These are phyloP conservation scores for Tetranychus cinnabarinus DNA, from an alignment of 1,140 invertebrate species.

Conservation along the genomic window DNA sequence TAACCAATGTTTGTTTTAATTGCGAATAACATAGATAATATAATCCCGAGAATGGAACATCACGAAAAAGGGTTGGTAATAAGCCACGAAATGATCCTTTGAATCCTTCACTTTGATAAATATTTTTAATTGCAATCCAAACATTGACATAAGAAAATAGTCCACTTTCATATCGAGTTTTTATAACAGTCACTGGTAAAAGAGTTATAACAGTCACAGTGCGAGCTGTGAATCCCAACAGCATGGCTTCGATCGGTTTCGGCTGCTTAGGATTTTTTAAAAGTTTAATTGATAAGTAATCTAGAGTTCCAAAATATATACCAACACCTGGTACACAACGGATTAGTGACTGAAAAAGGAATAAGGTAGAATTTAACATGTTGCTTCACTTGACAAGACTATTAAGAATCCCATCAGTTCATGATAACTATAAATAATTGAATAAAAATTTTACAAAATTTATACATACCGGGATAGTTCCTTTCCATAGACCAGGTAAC, in stretches of 20 bases:
- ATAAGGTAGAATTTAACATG: neutral
- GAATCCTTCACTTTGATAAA: constrained; percentile 51
- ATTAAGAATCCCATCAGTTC: no score
- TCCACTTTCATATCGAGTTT: constrained; percentile 66
- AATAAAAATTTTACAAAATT: neutral
- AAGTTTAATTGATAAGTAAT: constrained; percentile 30
- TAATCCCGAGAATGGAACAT: constrained; percentile 72
- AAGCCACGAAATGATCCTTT: constrained; percentile 54
- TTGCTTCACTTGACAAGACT: no score
- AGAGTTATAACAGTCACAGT: constrained; percentile 52
- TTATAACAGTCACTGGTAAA: constrained; percentile 75
- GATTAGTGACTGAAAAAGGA: constrained; percentile 37
- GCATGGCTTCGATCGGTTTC: constrained; percentile 41
- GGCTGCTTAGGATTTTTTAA: constrained; percentile 21
- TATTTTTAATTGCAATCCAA: constrained; percentile 38
- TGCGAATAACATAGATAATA: constrained; percentile 82
- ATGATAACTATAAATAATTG: neutral
- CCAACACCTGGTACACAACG: constrained; percentile 72
- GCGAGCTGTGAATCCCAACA: constrained; percentile 48
- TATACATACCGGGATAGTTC: constrained; percentile 49
- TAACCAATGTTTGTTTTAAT: constrained; percentile 27
- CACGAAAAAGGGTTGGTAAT: constrained; percentile 53
- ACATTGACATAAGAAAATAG: constrained; percentile 53
- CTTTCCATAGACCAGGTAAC: constrained; percentile 55
- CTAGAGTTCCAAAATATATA: constrained; percentile 54